These are phyloP conservation scores for Drosophila acutilabella DNA, from an alignment of 2,888 invertebrate genomes.

Conservation along the genomic window DNA sequence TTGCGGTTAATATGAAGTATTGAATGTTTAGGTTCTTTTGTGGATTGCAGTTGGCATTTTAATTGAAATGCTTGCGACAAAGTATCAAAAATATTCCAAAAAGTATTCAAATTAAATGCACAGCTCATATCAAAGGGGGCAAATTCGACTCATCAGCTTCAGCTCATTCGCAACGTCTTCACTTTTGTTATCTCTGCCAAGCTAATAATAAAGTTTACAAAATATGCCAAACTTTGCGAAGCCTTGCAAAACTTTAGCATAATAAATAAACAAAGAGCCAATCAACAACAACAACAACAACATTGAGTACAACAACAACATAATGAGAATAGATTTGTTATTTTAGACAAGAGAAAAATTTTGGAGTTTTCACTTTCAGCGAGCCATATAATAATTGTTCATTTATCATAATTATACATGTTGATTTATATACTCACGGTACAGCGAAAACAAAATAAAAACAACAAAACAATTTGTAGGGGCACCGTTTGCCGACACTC, in stretches of 20 bases:
- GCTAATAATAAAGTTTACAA: slow-evolving; percentile 83
- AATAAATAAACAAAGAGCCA: slow-evolving; percentile 72
- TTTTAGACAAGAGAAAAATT: slow-evolving; percentile 55
- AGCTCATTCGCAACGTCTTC: neutral
- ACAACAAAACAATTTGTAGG: neutral
- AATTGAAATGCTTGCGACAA: slow-evolving; percentile 71
- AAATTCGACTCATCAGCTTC: neutral
- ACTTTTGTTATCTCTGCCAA: slow-evolving; percentile 36
- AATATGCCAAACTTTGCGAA: slow-evolving; percentile 78
- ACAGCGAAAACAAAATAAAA: slow-evolving; percentile 2
- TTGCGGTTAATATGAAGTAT: slow-evolving; percentile 57
- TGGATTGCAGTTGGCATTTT: slow-evolving; percentile 55
- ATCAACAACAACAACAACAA: slow-evolving; percentile 40
- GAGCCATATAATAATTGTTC: slow-evolving; percentile 33
- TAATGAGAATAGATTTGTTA: slow-evolving; percentile 74
- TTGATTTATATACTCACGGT: slow-evolving; percentile 68
- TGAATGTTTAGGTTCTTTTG: slow-evolving; percentile 25
- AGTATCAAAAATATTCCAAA: slow-evolving; percentile 38
- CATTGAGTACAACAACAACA: slow-evolving; percentile 43
- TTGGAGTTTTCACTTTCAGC: slow-evolving; percentile 54
- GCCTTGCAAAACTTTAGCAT: slow-evolving; percentile 69
- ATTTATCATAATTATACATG: slow-evolving; percentile 71
- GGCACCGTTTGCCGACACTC: slow-evolving; percentile 39
- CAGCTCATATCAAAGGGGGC: slow-evolving; percentile 10
- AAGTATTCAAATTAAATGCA: slow-evolving; percentile 73